Evolutionary conservation across 1,140 invertebrate species (phyloP).

Genomic region (Drosophila ambigua): DNA sequence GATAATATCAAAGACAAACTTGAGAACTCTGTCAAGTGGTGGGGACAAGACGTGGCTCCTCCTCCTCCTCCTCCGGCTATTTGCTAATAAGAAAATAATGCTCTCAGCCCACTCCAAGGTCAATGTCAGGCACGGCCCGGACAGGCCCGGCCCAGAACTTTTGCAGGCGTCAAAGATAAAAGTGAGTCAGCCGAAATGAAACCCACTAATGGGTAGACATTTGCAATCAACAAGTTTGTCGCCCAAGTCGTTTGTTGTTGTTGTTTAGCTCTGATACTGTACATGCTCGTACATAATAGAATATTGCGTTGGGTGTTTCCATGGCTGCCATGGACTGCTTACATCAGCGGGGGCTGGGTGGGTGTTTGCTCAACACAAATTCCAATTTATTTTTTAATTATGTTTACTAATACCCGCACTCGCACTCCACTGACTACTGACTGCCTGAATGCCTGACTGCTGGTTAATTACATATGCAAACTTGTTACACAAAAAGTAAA

Average conservation of each 20-base stretch:
- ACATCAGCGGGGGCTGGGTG: constrained; percentile 35
- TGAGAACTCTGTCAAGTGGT: constrained; percentile 46
- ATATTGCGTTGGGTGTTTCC: too few relatives aligned
- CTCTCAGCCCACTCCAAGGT: constrained; percentile 41
- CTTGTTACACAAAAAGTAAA: constrained; percentile 71
- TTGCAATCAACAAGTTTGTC: constrained; percentile 21
- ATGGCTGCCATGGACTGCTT: constrained; percentile 20
- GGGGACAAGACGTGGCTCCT: constrained; percentile 25
- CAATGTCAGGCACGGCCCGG: constrained; percentile 55
- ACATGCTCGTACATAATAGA: constrained; percentile 16
- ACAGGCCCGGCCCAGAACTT: neutral
- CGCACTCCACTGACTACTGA: constrained; percentile 20
- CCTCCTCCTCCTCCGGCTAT: constrained; percentile 13
- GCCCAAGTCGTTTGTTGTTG: constrained; percentile 34
- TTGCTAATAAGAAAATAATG: constrained; percentile 77
- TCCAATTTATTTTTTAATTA: constrained; percentile 53
- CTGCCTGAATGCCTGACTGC: too few relatives aligned
- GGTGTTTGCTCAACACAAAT: constrained; percentile 46
- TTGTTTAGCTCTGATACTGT: neutral
- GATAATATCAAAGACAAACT: constrained; percentile 56
- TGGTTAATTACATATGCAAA: constrained; percentile 79
- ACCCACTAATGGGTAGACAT: constrained; percentile 18
- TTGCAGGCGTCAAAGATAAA: constrained; percentile 19
- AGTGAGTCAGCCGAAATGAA: constrained; percentile 47
- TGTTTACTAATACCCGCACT: constrained; percentile 70